phyloP scores from a whole-genome alignment of 2,113 vertebrate species.

The Dendropsophus ebraccatus region DNA sequence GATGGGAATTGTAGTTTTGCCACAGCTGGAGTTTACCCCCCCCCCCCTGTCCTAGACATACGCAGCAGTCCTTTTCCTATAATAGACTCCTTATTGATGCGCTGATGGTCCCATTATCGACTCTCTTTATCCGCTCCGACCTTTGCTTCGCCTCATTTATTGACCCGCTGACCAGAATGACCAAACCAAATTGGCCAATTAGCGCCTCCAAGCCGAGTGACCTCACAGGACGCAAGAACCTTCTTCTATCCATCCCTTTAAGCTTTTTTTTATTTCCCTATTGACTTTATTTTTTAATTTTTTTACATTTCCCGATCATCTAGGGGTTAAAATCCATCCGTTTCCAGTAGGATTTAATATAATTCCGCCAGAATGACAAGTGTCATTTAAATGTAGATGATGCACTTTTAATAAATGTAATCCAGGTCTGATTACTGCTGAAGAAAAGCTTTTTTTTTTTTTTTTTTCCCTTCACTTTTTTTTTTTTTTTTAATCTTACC shows the following conservation, averaged over 20 bases:
- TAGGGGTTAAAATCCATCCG: slow-evolving; percentile 62
- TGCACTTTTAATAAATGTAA: slow-evolving; percentile 80
- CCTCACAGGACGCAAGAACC: background rate
- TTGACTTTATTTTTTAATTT: too few relatives aligned
- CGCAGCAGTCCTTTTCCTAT: background rate
- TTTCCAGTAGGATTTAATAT: slow-evolving; percentile 68
- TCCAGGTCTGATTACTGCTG: slow-evolving; percentile 76
- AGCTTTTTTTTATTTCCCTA: too few relatives aligned
- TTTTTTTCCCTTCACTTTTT: slow-evolving; percentile 76
- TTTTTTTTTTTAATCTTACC: slow-evolving; percentile 73
- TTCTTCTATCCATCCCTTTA: background rate
- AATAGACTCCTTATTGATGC: background rate
- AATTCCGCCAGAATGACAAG: slow-evolving; percentile 71
- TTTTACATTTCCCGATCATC: background rate
- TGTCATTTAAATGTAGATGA: slow-evolving; percentile 73
- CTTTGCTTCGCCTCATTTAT: background rate
- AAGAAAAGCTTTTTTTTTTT: slow-evolving; percentile 68
- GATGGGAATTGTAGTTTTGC: too few relatives aligned
- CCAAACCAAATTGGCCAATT: background rate
- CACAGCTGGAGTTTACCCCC: too few relatives aligned
- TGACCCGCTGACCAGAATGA: background rate
- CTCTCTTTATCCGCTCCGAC: background rate
- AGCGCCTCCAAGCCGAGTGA: background rate
- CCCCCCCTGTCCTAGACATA: too few relatives aligned
- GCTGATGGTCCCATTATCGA: background rate